Evolutionary conservation across 2,113 vertebrate species (phyloP).

Genomic region (Erythrocercus mccallii): DNA sequence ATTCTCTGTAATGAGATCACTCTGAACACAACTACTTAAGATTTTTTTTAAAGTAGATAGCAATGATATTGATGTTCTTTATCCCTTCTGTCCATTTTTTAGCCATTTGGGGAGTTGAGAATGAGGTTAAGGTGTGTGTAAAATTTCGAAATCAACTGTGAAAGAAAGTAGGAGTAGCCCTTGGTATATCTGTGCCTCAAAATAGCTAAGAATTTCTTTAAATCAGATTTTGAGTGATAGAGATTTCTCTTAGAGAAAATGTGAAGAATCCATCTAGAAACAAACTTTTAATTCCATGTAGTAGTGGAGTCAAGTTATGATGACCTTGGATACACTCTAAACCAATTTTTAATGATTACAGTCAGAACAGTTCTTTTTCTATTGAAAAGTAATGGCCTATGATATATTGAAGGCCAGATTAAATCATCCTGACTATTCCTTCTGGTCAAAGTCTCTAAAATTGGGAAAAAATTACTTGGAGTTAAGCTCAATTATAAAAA

Average conservation of each 20-base stretch:
- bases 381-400: background rate
- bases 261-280: background rate
- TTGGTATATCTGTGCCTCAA: background rate
- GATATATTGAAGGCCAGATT: background rate
- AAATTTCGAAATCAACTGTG: background rate
- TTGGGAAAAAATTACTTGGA: background rate
- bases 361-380: background rate
- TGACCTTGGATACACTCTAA: background rate
- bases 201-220: background rate
- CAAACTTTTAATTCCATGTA: background rate
- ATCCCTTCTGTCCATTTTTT: background rate
- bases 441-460: background rate
- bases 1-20: background rate
- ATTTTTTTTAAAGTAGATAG: background rate
- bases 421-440: background rate
- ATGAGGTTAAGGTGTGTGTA: background rate
- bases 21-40: background rate
- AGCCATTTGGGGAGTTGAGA: background rate
- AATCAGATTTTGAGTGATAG: background rate
- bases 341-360: slow-evolving; percentile 1
- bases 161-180: background rate
- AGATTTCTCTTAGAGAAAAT: background rate
- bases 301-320: background rate
- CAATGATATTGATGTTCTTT: background rate
- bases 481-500: background rate